Evolutionary conservation across 2,888 invertebrate genomes (phyloP).

Genomic region (Callinectes sapidus): DNA sequence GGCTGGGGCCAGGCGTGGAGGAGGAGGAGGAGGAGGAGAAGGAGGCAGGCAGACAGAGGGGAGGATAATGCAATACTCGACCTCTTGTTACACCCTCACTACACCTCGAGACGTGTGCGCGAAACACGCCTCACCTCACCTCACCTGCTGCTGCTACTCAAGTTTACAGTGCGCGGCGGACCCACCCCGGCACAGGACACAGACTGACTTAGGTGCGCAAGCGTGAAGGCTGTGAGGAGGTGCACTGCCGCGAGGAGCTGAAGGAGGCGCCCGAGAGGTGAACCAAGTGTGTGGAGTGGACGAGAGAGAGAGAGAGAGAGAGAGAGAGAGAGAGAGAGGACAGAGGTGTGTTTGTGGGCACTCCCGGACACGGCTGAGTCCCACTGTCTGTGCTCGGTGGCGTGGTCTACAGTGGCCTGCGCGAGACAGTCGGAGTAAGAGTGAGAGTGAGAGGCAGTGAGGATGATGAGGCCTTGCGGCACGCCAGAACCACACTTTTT

Average conservation of each 20-base stretch:
- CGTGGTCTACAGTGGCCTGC: background rate
- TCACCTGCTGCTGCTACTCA: background rate
- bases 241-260: background rate
- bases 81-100: conserved; percentile 12
- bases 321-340: background rate
- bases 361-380: conserved; percentile 29
- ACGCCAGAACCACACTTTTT: background rate
- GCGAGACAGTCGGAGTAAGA: background rate
- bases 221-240: background rate
- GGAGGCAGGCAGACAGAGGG: background rate
- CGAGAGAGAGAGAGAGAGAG: background rate
- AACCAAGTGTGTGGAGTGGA: background rate
- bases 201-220: background rate
- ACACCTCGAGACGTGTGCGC: conserved; percentile 5
- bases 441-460: background rate
- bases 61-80: background rate
- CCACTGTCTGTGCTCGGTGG: background rate
- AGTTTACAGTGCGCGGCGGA: background rate
- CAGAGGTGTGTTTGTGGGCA: conserved; percentile 32
- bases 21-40: background rate
- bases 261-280: background rate
- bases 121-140: background rate
- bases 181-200: background rate
- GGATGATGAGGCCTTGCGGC: background rate
- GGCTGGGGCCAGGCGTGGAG: too few species aligned